phyloP scores from a whole-genome alignment of 1,140 invertebrate genomes.

The Drosophila lini region DNA sequence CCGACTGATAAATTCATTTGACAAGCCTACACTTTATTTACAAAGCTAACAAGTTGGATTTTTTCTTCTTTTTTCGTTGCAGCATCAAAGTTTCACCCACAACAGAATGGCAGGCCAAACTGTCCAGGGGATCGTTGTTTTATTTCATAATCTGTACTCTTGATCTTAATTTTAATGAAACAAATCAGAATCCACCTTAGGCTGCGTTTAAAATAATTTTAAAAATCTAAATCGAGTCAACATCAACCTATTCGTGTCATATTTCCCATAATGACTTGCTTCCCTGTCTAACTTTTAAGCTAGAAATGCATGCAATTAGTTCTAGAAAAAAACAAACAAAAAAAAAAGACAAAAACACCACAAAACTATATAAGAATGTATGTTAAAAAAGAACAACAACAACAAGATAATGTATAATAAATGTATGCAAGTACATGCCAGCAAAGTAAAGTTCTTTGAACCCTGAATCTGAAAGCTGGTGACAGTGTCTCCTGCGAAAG shows the following conservation, averaged over 20 bases:
- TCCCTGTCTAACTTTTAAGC: slow-evolving; percentile 40
- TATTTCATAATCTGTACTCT: slow-evolving; percentile 48
- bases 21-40: not conserved
- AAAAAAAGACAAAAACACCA: slow-evolving; percentile 5
- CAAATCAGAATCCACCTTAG: slow-evolving; percentile 7
- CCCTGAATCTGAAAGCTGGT: slow-evolving; percentile 25
- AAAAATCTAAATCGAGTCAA: slow-evolving; percentile 24
- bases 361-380: slow-evolving; percentile 39
- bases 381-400: slow-evolving; percentile 25
- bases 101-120: slow-evolving; percentile 80
- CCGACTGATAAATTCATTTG: not conserved
- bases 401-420: slow-evolving; percentile 51
- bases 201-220: slow-evolving; percentile 12
- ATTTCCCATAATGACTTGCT: slow-evolving; percentile 34
- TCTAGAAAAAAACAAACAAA: slow-evolving; percentile 37
- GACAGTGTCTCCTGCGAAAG: not conserved
- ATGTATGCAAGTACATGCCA: slow-evolving; percentile 42
- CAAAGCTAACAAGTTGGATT: slow-evolving; percentile 3
- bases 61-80: slow-evolving; percentile 21
- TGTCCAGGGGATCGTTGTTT: slow-evolving; percentile 68
- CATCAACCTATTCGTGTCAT: slow-evolving; percentile 58
- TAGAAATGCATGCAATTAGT: slow-evolving; percentile 67
- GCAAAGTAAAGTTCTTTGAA: slow-evolving; percentile 71
- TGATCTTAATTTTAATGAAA: slow-evolving; percentile 31
- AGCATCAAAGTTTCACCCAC: slow-evolving; percentile 71